A percentile compares a stretch with the other conserved stretches of the same genome.
Conservation (phyloP, 2,113 vertebrate species). For the Laticauda colubrina region DNA sequence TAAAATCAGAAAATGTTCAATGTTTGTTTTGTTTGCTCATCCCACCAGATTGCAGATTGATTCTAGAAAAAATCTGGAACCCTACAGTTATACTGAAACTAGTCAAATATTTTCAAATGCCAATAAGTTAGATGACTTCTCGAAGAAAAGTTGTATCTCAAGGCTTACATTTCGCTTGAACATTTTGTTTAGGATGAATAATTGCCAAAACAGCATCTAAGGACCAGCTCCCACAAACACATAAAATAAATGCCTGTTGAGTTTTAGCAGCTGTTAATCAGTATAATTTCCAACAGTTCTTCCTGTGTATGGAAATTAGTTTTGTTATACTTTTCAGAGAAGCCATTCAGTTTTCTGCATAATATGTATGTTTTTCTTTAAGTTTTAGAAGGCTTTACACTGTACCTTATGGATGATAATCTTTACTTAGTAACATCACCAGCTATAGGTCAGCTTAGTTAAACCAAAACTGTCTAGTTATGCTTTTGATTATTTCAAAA, state of each 20-base stretch:
- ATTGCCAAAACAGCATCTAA: neutral
- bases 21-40: neutral
- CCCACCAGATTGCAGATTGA: neutral
- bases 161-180: neutral
- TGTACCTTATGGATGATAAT: neutral
- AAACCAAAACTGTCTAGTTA: neutral
- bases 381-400: neutral
- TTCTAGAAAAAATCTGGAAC: conserved; percentile 6
- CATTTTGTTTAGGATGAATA: neutral
- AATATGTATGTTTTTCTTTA: neutral
- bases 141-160: neutral
- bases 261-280: neutral
- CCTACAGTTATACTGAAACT: conserved; percentile 1
- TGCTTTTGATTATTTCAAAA: conserved; percentile 58
- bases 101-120: neutral
- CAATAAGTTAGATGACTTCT: neutral
- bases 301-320: neutral
- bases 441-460: neutral
- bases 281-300: neutral
- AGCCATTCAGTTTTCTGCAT: neutral
- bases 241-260: neutral
- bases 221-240: neutral
- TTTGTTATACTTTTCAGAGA: neutral
- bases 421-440: neutral
- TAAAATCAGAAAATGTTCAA: neutral